Conservation (phyloP, 1,140 invertebrate genomes). For the Pseudoatta argentina region DNA sequence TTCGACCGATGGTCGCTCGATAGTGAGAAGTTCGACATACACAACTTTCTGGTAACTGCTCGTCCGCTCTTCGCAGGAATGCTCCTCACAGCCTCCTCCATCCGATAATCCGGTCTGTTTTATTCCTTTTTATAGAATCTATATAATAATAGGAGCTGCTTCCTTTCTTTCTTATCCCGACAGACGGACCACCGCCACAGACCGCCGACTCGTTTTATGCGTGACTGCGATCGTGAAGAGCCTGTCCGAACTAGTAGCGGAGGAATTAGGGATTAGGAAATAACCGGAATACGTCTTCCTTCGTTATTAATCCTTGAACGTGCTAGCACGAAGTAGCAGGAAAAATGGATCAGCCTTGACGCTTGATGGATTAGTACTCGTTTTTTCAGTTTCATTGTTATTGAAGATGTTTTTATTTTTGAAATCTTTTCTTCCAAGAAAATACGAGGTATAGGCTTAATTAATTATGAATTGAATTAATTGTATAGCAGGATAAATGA, state of each 20-base stretch:
- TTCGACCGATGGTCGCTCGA: conserved; percentile 42
- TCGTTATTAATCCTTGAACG: conserved; percentile 14
- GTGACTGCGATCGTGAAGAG: conserved; percentile 63
- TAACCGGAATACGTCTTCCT: not conserved
- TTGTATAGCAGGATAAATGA: too few relatives aligned
- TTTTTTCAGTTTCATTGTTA: not conserved
- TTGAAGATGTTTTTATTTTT: not conserved
- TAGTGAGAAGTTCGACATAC: conserved; percentile 50
- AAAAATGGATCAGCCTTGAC: not conserved
- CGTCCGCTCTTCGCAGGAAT: not conserved
- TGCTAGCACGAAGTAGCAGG: not conserved
- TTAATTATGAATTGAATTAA: not conserved
- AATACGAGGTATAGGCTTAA: not conserved
- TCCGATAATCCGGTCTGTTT: conserved; percentile 37
- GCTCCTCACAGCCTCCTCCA: not conserved
- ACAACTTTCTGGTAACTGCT: conserved; percentile 65
- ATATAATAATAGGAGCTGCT: conserved; percentile 71
- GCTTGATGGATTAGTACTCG: not conserved
- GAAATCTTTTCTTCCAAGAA: not conserved
- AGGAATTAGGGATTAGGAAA: conserved; percentile 35
- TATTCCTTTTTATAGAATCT: conserved; percentile 6
- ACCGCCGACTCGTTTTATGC: conserved; percentile 64
- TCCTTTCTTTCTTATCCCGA: conserved; percentile 55
- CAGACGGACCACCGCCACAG: conserved; percentile 11
- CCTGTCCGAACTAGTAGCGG: not conserved